A percentile compares a stretch with the other conserved stretches of the same genome.
Conservation (phyloP, 2,113 vertebrate species). For the Lepisosteus osseus region DNA sequence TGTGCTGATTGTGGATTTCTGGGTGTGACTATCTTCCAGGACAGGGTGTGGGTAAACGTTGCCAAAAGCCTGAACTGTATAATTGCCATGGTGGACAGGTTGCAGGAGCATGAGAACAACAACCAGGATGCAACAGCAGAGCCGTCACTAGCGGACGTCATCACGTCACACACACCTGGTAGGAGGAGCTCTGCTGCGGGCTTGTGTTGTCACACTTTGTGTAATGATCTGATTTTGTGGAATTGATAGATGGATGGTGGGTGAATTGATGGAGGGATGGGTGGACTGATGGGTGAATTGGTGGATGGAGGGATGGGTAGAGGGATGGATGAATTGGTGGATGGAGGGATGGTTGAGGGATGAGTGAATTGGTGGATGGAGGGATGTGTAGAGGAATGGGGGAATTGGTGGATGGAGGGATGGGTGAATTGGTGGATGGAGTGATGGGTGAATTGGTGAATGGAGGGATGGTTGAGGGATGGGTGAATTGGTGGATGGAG, state of each 20-base stretch:
- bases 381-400: no score
- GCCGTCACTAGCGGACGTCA: slow-evolving; percentile 64
- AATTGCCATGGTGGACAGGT: slow-evolving; percentile 76
- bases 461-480: no score
- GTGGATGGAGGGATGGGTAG: neutral
- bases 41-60: slow-evolving; percentile 80
- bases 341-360: no score
- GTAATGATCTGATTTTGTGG: no score
- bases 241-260: slow-evolving; percentile 30
- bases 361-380: no score
- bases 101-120: slow-evolving; percentile 74
- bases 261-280: slow-evolving; percentile 22
- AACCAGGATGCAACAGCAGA: slow-evolving; percentile 50
- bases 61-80: slow-evolving; percentile 83
- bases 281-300: neutral
- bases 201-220: slow-evolving; percentile 21
- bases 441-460: no score
- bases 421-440: no score
- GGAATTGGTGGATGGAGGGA: no score
- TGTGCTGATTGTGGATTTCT: no score
- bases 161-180: slow-evolving; percentile 73
- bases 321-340: no score
- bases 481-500: no score
- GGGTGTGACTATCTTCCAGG: slow-evolving; percentile 57
- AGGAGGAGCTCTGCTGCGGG: slow-evolving; percentile 49